Conservation (phyloP, 2,113 vertebrate genomes). For the Asarcornis scutulata region DNA sequence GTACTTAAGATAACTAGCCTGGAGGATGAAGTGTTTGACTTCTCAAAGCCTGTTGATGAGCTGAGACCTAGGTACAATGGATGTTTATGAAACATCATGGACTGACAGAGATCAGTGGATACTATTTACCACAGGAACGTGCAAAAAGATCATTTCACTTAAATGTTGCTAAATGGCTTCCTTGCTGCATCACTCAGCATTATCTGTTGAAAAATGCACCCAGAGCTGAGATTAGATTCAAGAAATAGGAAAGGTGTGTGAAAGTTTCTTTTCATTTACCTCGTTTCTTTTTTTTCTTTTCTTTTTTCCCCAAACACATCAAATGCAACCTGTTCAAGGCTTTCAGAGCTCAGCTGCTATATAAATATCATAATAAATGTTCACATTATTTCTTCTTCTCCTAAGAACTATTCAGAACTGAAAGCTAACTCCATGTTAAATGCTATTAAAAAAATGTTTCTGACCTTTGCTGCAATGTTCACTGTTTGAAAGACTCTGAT, state of each 20-base stretch:
- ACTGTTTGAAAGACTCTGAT: background rate
- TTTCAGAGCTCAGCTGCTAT: background rate
- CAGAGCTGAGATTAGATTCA: background rate
- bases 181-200: rapidly evolving
- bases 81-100: background rate
- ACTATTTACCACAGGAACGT: background rate
- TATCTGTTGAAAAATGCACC: background rate
- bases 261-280: background rate
- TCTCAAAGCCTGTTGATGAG: background rate
- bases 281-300: background rate
- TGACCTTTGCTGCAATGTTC: background rate
- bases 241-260: background rate
- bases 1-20: background rate
- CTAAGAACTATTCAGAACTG: background rate
- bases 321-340: background rate
- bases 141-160: background rate
- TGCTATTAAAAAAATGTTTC: background rate
- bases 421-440: background rate
- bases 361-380: background rate
- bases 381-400: background rate
- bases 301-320: background rate
- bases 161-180: background rate
- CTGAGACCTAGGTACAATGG: background rate
- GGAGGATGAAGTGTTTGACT: background rate
- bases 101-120: background rate